Percentiles rank a stretch among this genome's conserved stretches.
These are phyloP conservation scores for Cantharis flavilabris DNA, from an alignment of 2,888 invertebrate species.

Conservation along the genomic window DNA sequence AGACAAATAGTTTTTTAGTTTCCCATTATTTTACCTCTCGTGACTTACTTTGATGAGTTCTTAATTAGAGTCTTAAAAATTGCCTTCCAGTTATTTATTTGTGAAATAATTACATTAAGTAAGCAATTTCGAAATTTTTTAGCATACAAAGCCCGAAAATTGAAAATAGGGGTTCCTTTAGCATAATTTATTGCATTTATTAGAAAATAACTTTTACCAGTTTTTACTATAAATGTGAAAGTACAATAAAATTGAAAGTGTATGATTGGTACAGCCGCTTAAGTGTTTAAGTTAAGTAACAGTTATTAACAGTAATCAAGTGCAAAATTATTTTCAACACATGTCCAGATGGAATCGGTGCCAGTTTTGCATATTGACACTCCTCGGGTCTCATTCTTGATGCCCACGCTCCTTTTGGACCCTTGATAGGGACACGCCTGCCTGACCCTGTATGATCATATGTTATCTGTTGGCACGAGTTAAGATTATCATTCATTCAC, in stretches of 20 bases:
- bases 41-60: slow-evolving; percentile 1
- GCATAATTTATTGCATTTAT: background rate
- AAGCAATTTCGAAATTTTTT: background rate
- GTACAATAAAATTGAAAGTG: background rate
- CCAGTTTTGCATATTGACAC: slow-evolving; percentile 40
- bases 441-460: slow-evolving; percentile 49
- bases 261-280: background rate
- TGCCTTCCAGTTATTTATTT: slow-evolving; percentile 1
- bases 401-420: slow-evolving; percentile 46
- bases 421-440: slow-evolving; percentile 48
- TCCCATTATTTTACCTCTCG: background rate
- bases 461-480: slow-evolving; percentile 46
- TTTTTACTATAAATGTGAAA: background rate
- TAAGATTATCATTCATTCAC: slow-evolving; percentile 51
- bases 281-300: slow-evolving; percentile 5
- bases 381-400: slow-evolving; percentile 40
- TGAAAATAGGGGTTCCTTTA: background rate
- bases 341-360: slow-evolving; percentile 33
- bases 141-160: too few species aligned
- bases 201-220: background rate
- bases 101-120: background rate
- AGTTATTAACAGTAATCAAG: slow-evolving; percentile 11
- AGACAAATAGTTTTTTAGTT: background rate
- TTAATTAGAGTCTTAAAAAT: background rate
- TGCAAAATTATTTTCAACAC: slow-evolving; percentile 31